Conservation (phyloP, 53 echinoderm and acorn worm genomes). For the Pentamera pediparva region DNA sequence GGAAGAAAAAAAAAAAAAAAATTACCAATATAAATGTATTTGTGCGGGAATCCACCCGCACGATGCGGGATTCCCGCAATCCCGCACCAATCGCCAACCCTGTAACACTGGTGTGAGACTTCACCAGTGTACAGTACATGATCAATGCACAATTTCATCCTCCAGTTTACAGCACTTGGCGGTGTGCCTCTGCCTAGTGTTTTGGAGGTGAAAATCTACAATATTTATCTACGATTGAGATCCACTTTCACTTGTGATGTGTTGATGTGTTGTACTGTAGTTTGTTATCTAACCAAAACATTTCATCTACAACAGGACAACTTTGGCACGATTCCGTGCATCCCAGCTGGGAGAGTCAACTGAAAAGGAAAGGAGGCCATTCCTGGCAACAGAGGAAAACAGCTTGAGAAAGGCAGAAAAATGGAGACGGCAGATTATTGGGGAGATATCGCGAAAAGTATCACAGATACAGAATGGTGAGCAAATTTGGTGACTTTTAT, state of each 20-base stretch:
- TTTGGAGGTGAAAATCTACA: too few species aligned
- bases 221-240: neutral
- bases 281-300: neutral
- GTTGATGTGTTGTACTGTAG: neutral
- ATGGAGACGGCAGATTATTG: slow-evolving; percentile 91
- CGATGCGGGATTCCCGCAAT: too few species aligned
- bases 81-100: neutral
- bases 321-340: slow-evolving; percentile 83
- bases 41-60: too few species aligned
- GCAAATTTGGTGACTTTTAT: neutral
- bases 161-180: neutral
- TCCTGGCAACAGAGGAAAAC: slow-evolving; percentile 86
- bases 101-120: neutral
- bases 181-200: too few species aligned
- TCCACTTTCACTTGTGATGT: neutral
- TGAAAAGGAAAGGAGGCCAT: slow-evolving; percentile 79
- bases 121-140: too few species aligned
- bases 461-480: slow-evolving; percentile 97
- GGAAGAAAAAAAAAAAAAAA: too few species aligned
- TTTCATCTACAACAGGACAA: slow-evolving; percentile 54
- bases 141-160: neutral
- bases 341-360: slow-evolving; percentile 75
- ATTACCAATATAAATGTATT: too few species aligned
- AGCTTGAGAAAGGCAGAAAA: slow-evolving; percentile 90
- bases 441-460: slow-evolving; percentile 91